phyloP scores from a whole-genome alignment of 2,113 vertebrate species.

The Microtus ochrogaster region DNA sequence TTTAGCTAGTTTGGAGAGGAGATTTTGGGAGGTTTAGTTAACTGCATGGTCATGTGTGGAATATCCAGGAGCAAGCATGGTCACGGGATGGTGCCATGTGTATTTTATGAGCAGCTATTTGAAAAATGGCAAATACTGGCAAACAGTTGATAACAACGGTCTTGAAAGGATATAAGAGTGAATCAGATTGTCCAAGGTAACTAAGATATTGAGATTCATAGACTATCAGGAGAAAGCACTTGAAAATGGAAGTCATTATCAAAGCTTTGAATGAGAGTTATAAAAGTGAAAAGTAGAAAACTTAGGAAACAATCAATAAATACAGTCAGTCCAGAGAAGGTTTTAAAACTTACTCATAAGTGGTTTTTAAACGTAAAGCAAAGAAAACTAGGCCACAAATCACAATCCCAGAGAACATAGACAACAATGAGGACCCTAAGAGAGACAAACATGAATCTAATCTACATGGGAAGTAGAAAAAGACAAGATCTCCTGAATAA shows the following conservation, averaged over 20 bases:
- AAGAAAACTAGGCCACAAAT: too few species aligned
- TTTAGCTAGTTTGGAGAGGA: neutral
- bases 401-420: too few species aligned
- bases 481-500: too few species aligned
- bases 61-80: neutral
- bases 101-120: slow-evolving; percentile 50
- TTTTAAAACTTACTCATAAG: neutral
- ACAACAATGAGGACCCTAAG: too few species aligned
- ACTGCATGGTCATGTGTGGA: neutral
- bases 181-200: neutral
- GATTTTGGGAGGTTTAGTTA: neutral
- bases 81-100: neutral
- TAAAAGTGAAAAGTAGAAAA: neutral
- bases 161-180: neutral
- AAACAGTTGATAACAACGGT: neutral
- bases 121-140: neutral
- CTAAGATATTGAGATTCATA: neutral
- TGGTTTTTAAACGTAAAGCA: too few species aligned
- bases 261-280: neutral
- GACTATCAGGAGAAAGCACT: neutral
- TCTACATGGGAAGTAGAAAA: too few species aligned
- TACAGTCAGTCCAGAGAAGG: neutral
- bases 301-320: neutral
- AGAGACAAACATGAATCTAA: too few species aligned
- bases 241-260: slow-evolving; percentile 27